Percentiles rank a stretch among this genome's conserved stretches.
Conservation (phyloP, 2,888 invertebrate species). For the Bhutanitis thaidina region DNA sequence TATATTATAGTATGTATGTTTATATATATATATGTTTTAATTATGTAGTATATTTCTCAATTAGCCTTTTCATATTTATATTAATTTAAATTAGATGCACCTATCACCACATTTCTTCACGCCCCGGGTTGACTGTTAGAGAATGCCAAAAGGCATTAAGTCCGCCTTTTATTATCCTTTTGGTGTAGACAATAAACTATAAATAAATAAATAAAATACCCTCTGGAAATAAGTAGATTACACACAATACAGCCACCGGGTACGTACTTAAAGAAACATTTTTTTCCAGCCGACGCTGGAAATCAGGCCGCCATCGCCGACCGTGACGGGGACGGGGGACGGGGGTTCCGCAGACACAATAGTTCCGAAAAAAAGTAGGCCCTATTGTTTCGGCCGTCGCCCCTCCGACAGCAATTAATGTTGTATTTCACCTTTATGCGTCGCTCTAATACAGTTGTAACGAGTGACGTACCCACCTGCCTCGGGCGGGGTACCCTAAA, state of each 20-base stretch:
- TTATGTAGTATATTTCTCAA: too few relatives aligned
- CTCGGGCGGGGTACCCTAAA: constrained; percentile 26
- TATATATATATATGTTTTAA: too few relatives aligned
- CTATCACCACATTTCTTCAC: too few relatives aligned
- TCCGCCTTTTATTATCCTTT: too few relatives aligned
- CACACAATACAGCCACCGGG: constrained; percentile 24
- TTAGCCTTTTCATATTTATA: too few relatives aligned
- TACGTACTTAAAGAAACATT: constrained; percentile 19
- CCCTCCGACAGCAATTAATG: constrained; percentile 73
- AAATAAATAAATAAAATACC: too few relatives aligned
- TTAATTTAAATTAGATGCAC: too few relatives aligned
- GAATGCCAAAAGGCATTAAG: too few relatives aligned
- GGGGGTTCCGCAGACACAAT: constrained; percentile 66
- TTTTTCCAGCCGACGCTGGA: constrained; percentile 18
- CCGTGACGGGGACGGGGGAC: constrained; percentile 63
- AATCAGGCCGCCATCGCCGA: constrained; percentile 37
- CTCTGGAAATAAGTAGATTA: constrained; percentile 22
- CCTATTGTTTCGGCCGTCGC: constrained; percentile 59
- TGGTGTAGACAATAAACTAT: too few relatives aligned
- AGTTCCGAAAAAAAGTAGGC: constrained; percentile 62
- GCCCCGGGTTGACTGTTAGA: too few relatives aligned
- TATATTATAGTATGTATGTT: too few relatives aligned
- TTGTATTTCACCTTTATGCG: constrained; percentile 64
- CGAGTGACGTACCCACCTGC: constrained; percentile 27
- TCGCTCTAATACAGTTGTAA: constrained; percentile 36